phyloP scores from a whole-genome alignment of 2,888 invertebrate species.

The Eupithecia subfuscata region DNA sequence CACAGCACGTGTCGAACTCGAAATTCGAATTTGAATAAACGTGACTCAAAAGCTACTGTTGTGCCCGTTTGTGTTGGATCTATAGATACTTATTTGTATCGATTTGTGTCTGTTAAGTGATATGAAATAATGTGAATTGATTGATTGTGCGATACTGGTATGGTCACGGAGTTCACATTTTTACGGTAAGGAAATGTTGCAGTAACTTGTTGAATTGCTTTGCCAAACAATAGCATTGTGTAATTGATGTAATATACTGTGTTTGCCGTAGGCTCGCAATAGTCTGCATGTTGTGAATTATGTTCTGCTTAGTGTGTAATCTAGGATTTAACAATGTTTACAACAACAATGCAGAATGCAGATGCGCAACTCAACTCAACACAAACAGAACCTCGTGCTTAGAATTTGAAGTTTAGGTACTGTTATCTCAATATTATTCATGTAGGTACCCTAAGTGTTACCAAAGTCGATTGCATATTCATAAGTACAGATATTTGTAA shows the following conservation, averaged over 20 bases:
- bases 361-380: slow-evolving; percentile 15
- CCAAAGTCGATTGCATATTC: slow-evolving; percentile 29
- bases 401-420: slow-evolving; percentile 23
- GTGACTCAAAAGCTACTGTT: slow-evolving; percentile 62
- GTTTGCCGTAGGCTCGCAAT: slow-evolving; percentile 6
- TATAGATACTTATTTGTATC: slow-evolving; percentile 48
- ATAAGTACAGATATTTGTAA: slow-evolving; percentile 14
- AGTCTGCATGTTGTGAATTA: slow-evolving; percentile 20
- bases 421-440: slow-evolving; percentile 16
- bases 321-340: slow-evolving; percentile 28
- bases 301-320: slow-evolving; percentile 16
- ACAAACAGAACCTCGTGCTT: slow-evolving; percentile 22
- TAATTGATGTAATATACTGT: slow-evolving; percentile 27
- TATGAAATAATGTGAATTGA: slow-evolving; percentile 67
- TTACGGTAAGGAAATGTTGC: slow-evolving; percentile 67
- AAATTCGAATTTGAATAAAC: slow-evolving; percentile 57
- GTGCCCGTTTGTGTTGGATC: slow-evolving; percentile 60
- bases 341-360: slow-evolving; percentile 34
- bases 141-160: slow-evolving; percentile 58
- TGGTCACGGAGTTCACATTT: slow-evolving; percentile 64
- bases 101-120: slow-evolving; percentile 58
- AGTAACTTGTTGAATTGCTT: slow-evolving; percentile 51
- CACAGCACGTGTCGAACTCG: slow-evolving; percentile 50
- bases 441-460: background rate
- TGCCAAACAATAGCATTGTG: slow-evolving; percentile 30